These are phyloP conservation scores for Sakesphorus luctuosus DNA, from an alignment of 2,113 vertebrate species.

Conservation along the genomic window DNA sequence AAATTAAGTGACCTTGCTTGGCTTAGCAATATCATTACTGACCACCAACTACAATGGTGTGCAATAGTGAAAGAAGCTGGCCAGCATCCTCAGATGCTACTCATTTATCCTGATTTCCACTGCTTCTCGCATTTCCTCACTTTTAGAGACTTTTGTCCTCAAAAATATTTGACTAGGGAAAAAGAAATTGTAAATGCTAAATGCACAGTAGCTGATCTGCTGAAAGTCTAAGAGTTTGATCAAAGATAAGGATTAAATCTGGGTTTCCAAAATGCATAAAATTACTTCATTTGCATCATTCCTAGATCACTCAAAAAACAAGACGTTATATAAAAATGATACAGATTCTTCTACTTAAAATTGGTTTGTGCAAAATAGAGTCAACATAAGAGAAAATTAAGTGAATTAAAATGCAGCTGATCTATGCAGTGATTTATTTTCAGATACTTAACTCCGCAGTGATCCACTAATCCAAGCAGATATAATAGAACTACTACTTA, in stretches of 20 bases:
- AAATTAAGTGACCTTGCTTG: background rate
- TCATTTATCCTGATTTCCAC: background rate
- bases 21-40: background rate
- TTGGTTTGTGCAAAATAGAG: background rate
- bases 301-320: background rate
- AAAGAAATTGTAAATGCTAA: background rate
- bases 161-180: background rate
- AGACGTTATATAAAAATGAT: background rate
- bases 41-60: background rate
- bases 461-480: constrained; percentile 32
- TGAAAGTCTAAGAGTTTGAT: background rate
- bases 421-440: constrained; percentile 1
- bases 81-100: background rate
- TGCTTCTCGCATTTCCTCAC: background rate
- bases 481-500: background rate
- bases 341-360: background rate
- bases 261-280: background rate
- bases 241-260: background rate
- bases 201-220: background rate
- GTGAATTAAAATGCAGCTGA: background rate
- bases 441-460: constrained; percentile 3
- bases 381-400: background rate
- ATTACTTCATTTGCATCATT: background rate
- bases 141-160: background rate
- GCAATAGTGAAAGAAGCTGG: background rate